phyloP scores from a whole-genome alignment of 2,888 invertebrate species.

The Sycophila texana region DNA sequence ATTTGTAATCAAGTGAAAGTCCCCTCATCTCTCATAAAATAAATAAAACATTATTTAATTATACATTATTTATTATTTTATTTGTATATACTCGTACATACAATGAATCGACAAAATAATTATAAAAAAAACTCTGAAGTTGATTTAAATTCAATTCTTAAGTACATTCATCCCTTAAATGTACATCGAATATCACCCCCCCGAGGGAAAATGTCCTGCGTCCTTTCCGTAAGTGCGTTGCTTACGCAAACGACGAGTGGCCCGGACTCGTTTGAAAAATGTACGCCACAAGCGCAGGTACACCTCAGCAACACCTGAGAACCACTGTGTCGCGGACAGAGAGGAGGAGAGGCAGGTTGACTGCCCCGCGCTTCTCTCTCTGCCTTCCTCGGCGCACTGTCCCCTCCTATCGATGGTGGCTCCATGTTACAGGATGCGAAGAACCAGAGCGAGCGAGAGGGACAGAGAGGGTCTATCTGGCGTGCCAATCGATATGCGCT shows the following conservation, averaged over 20 bases:
- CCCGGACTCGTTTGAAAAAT: background rate
- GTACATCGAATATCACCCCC: too few species aligned
- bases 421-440: slow-evolving; percentile 69
- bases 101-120: too few species aligned
- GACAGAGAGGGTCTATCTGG: slow-evolving; percentile 35
- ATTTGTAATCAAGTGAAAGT: too few species aligned
- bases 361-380: slow-evolving; percentile 61
- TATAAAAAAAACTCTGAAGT: too few species aligned
- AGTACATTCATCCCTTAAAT: too few species aligned
- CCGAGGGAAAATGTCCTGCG: too few species aligned
- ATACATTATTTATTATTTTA: too few species aligned
- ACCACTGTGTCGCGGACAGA: slow-evolving; percentile 63
- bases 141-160: too few species aligned
- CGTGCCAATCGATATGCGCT: slow-evolving; percentile 70
- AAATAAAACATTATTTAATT: too few species aligned
- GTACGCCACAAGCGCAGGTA: slow-evolving; percentile 30
- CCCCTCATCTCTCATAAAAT: too few species aligned
- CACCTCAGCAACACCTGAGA: slow-evolving; percentile 62
- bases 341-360: slow-evolving; percentile 67
- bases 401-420: slow-evolving; percentile 60
- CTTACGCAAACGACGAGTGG: background rate
- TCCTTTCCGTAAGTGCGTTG: background rate
- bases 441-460: slow-evolving; percentile 21
- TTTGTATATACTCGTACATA: too few species aligned
- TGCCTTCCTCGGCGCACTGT: slow-evolving; percentile 46